phyloP scores from a whole-genome alignment of 2,797 vertebrate species.

The Manis crassicaudata region DNA sequence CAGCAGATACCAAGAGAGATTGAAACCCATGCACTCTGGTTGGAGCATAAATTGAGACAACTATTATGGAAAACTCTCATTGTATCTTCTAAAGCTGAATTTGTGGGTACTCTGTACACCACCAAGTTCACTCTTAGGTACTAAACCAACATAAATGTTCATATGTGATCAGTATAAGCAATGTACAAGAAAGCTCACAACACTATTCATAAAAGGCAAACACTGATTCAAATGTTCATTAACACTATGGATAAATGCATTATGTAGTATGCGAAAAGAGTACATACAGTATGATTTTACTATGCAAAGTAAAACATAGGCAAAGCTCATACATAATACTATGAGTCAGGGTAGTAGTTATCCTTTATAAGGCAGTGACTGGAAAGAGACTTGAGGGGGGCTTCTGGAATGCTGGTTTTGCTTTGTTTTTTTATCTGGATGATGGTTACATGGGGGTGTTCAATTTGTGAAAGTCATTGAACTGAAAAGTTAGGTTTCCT shows the following conservation, averaged over 20 bases:
- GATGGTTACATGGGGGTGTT: neutral
- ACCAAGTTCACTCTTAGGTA: neutral
- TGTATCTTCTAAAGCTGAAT: constrained; percentile 6
- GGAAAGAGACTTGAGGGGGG: neutral
- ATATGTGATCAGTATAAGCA: neutral
- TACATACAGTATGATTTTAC: neutral
- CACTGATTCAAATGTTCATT: neutral
- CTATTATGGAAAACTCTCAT: constrained; percentile 40
- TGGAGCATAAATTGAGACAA: neutral
- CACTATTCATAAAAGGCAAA: constrained; percentile 11
- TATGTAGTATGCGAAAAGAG: neutral
- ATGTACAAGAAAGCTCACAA: neutral
- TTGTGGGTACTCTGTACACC: neutral
- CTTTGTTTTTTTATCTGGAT: neutral
- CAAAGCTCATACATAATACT: neutral
- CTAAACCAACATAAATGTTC: neutral
- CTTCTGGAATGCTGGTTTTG: neutral
- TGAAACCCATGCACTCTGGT: neutral
- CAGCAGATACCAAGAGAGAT: neutral
- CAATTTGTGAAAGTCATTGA: constrained; percentile 25
- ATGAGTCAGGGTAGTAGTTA: neutral
- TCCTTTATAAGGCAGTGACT: neutral
- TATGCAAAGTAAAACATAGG: neutral
- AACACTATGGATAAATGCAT: neutral
- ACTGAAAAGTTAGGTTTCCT: constrained; percentile 2